Evolutionary conservation across 2,888 invertebrate species (phyloP).

Genomic region (Silvanus unidentatus): DNA sequence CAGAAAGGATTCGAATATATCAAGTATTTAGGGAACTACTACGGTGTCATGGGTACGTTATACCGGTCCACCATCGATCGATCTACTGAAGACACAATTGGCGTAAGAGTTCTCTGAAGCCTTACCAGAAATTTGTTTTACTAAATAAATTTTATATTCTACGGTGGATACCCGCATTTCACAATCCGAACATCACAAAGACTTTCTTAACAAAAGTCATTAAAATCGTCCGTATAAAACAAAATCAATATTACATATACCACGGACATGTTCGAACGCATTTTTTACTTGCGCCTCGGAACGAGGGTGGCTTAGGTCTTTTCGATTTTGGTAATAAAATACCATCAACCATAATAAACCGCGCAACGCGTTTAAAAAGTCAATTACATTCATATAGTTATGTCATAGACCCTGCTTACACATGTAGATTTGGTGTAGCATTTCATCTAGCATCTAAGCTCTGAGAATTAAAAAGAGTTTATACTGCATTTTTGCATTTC

Average conservation of each 20-base stretch:
- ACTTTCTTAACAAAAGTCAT: constrained; percentile 6
- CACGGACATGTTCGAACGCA: constrained; percentile 38
- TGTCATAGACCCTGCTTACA: no score
- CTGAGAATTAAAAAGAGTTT: no score
- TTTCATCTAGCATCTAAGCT: no score
- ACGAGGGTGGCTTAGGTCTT: constrained; percentile 15
- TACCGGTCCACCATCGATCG: no score
- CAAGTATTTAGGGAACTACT: background rate
- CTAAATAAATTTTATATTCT: background rate
- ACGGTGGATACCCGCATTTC: constrained; percentile 1
- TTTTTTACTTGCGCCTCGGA: constrained; percentile 25
- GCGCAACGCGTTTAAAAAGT: no score
- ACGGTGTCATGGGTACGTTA: background rate
- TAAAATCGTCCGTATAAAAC: constrained; percentile 11
- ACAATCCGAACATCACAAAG: constrained; percentile 9
- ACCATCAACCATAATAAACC: constrained; percentile 4
- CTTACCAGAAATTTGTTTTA: background rate
- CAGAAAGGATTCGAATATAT: background rate
- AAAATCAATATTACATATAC: constrained; percentile 47
- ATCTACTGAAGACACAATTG: no score
- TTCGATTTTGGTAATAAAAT: constrained; percentile 4
- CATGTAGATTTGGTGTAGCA: no score
- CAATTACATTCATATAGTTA: no score
- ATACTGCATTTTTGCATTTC: no score
- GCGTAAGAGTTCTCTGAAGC: constrained; percentile 5